Percentiles rank a stretch among this genome's conserved stretches.
phyloP scores from a whole-genome alignment of 1,140 invertebrate species.

The Leptinotarsa defecta region DNA sequence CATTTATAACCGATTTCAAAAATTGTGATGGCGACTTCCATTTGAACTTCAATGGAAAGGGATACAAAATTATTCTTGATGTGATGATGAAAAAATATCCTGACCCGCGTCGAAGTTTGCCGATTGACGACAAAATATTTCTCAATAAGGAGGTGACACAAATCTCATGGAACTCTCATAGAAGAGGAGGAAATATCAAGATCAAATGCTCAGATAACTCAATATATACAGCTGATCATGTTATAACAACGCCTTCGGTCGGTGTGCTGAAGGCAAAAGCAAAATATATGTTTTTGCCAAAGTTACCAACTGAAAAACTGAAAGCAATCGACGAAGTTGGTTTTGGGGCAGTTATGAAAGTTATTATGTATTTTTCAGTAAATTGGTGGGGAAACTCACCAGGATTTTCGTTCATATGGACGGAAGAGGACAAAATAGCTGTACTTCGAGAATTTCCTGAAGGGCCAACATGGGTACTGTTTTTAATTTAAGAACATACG shows the following conservation, averaged over 20 bases:
- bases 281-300: slow-evolving; percentile 64
- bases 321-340: slow-evolving; percentile 67
- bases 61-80: slow-evolving; percentile 49
- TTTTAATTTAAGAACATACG: neutral
- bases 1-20: slow-evolving; percentile 30
- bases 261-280: slow-evolving; percentile 72
- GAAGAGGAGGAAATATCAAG: slow-evolving; percentile 54
- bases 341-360: slow-evolving; percentile 76
- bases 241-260: slow-evolving; percentile 71
- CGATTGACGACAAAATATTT: slow-evolving; percentile 44
- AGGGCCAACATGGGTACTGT: neutral
- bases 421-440: slow-evolving; percentile 53
- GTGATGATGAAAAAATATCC: slow-evolving; percentile 48
- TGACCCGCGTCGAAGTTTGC: slow-evolving; percentile 33
- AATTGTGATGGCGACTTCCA: slow-evolving; percentile 37
- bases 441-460: neutral
- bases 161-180: slow-evolving; percentile 50
- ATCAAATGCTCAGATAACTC: slow-evolving; percentile 59
- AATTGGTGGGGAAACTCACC: slow-evolving; percentile 62
- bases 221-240: slow-evolving; percentile 64
- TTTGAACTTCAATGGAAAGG: slow-evolving; percentile 46
- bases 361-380: slow-evolving; percentile 71
- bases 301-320: slow-evolving; percentile 64
- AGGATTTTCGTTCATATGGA: slow-evolving; percentile 64
- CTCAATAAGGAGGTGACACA: slow-evolving; percentile 42